Percentiles rank a stretch among this genome's conserved stretches.
These are phyloP conservation scores for Xestia rhomboidea DNA, from an alignment of 2,888 invertebrate species.

Conservation along the genomic window DNA sequence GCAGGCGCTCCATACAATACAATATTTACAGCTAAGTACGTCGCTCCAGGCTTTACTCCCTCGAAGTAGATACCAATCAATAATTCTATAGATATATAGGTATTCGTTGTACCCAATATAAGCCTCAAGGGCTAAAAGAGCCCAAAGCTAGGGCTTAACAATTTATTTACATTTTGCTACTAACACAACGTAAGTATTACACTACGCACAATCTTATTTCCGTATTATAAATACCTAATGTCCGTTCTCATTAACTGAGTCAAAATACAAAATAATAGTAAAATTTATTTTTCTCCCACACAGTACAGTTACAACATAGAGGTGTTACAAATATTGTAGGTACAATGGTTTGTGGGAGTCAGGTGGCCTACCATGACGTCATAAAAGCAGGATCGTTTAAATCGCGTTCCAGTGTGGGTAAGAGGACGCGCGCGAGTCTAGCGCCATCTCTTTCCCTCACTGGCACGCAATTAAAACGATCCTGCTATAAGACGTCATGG, in stretches of 20 bases:
- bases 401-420: no score
- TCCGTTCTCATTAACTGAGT: not conserved
- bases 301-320: no score
- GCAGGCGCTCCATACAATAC: slow-evolving; percentile 30
- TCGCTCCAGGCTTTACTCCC: slow-evolving; percentile 38
- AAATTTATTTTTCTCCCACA: no score
- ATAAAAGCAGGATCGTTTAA: no score
- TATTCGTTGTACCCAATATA: slow-evolving; percentile 47
- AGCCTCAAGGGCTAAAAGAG: slow-evolving; percentile 39
- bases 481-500: no score
- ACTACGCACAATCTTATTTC: not conserved
- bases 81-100: slow-evolving; percentile 40
- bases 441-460: no score
- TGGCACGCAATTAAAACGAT: no score
- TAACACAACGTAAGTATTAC: not conserved
- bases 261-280: not conserved
- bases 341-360: no score
- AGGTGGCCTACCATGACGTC: no score
- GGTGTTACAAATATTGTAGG: no score
- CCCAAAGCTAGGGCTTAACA: slow-evolving; percentile 16
- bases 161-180: slow-evolving; percentile 29
- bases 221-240: not conserved
- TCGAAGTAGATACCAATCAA: slow-evolving; percentile 61
- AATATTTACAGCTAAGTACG: slow-evolving; percentile 49
- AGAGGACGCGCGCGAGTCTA: no score